Conservation (phyloP, 2,797 vertebrate species). For the Arctocebus calabarensis region DNA sequence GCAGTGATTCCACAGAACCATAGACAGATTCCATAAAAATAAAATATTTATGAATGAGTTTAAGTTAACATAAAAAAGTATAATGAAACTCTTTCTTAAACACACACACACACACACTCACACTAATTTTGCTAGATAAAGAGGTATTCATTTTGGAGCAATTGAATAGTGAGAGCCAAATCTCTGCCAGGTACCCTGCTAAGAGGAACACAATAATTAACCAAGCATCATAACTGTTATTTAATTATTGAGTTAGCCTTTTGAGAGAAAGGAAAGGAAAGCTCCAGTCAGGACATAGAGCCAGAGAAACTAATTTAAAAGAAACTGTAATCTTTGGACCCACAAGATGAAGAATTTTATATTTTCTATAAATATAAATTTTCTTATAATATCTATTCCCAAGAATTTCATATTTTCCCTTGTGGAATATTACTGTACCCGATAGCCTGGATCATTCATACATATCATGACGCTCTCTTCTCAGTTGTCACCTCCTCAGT, state of each 20-base stretch:
- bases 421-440: neutral
- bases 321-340: neutral
- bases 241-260: neutral
- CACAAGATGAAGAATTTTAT: neutral
- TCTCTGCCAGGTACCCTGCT: accelerated
- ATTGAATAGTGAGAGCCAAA: neutral
- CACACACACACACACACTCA: too few relatives aligned
- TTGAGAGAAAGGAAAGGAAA: neutral
- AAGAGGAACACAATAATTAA: neutral
- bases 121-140: neutral
- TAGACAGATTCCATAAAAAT: neutral
- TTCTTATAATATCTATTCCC: too few relatives aligned
- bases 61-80: constrained; percentile 12
- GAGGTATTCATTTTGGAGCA: neutral
- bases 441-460: neutral
- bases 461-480: neutral
- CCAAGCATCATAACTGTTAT: neutral
- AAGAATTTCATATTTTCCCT: neutral
- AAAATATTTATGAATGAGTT: constrained; percentile 40
- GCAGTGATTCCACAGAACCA: neutral
- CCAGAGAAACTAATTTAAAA: neutral
- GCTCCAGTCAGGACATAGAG: neutral
- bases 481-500: neutral
- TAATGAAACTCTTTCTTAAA: neutral
- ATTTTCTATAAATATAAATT: too few relatives aligned